A percentile compares a stretch with the other conserved stretches of the same genome.
Conservation (phyloP, 2,113 vertebrate species). For the Sterna hirundo region DNA sequence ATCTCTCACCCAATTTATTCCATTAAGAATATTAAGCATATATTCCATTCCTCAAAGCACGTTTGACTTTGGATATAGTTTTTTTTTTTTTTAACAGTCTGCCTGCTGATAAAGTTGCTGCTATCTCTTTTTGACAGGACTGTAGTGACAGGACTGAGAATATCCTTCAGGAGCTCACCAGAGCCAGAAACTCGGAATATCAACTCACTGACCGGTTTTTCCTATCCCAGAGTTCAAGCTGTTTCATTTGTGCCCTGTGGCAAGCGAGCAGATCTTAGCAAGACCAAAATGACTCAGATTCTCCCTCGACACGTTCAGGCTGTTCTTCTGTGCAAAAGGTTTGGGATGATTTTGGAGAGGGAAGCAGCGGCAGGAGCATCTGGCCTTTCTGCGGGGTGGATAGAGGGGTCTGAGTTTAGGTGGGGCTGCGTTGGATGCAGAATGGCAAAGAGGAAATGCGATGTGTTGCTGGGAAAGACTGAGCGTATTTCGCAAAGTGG, state of each 20-base stretch:
- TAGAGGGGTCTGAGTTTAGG: not conserved
- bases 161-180: not conserved
- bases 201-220: not conserved
- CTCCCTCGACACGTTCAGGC: not conserved
- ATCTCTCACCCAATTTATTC: not conserved
- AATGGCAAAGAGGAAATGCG: not conserved
- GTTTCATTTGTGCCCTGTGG: not conserved
- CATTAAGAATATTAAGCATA: not conserved
- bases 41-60: not conserved
- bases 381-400: accelerated
- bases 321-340: not conserved
- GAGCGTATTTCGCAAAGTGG: not conserved
- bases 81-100: not conserved
- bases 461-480: not conserved
- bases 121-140: not conserved
- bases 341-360: not conserved
- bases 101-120: constrained; percentile 18
- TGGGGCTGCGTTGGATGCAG: not conserved
- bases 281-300: not conserved
- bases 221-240: not conserved
- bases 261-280: not conserved
- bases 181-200: not conserved
- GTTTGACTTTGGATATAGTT: not conserved
- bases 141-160: not conserved
- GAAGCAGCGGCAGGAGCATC: not conserved